Conservation (phyloP, 2,113 vertebrate genomes). For the Psephotus haematonotus region DNA sequence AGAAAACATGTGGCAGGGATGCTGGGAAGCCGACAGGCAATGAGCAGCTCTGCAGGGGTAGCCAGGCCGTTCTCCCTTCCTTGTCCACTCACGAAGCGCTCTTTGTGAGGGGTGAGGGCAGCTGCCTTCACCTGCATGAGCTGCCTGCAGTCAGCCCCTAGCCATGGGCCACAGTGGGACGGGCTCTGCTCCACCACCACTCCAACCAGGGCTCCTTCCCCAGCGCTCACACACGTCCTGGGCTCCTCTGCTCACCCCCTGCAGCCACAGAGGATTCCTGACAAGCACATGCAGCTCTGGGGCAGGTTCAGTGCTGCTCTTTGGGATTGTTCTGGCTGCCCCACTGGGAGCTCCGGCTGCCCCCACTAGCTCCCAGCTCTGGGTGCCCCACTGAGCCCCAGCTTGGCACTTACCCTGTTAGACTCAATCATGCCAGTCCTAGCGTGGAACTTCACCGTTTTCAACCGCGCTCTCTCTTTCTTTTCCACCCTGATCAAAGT, state of each 20-base stretch:
- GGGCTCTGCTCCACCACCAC: neutral
- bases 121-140: neutral
- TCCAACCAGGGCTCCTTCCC: neutral
- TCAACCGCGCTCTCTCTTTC: conserved; percentile 96
- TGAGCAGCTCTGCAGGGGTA: conserved; percentile 17
- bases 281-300: neutral
- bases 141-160: neutral
- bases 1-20: conserved; percentile 65
- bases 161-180: neutral
- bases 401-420: conserved; percentile 89
- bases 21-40: conserved; percentile 55
- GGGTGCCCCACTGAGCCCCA: neutral
- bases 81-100: neutral
- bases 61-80: neutral
- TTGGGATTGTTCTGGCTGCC: neutral
- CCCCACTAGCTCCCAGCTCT: neutral
- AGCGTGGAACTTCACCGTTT: conserved; percentile 98
- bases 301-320: neutral
- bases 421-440: conserved; percentile 98
- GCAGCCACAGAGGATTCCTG: accelerated
- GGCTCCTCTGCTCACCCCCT: neutral
- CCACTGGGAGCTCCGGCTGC: neutral
- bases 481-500: conserved; percentile 84
- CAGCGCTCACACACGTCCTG: neutral
- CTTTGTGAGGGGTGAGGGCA: neutral